Evolutionary conservation across 2,797 vertebrate species (phyloP).

Genomic region (Hybognathus amarus): DNA sequence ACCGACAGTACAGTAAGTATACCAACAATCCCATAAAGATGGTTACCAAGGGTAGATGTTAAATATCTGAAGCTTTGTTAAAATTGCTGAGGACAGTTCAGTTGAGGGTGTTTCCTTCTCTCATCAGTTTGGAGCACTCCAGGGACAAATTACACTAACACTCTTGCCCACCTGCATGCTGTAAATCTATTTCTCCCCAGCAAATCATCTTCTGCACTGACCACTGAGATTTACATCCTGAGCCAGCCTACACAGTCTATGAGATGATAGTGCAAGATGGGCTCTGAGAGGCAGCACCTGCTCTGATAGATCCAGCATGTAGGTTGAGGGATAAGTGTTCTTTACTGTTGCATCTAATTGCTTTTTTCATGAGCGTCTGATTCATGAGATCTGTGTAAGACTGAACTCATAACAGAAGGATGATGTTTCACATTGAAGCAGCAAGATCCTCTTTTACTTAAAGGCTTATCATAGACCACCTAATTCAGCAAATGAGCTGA

Average conservation of each 20-base stretch:
- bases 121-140: slow-evolving; percentile 47
- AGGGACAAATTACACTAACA: slow-evolving; percentile 59
- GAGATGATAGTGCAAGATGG: slow-evolving; percentile 33
- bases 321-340: slow-evolving; percentile 28
- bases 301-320: slow-evolving; percentile 31
- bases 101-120: slow-evolving; percentile 33
- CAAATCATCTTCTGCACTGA: slow-evolving; percentile 48
- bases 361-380: slow-evolving; percentile 36
- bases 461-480: slow-evolving; percentile 1
- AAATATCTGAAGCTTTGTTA: slow-evolving; percentile 40
- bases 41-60: slow-evolving; percentile 1
- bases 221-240: slow-evolving; percentile 54
- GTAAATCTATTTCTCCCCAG: slow-evolving; percentile 58
- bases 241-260: slow-evolving; percentile 32
- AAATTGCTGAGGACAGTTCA: slow-evolving; percentile 40
- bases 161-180: slow-evolving; percentile 52
- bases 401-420: slow-evolving; percentile 66
- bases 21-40: not conserved
- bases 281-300: slow-evolving; percentile 31
- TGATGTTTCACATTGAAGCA: not conserved
- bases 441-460: not conserved
- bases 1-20: not conserved
- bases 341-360: slow-evolving; percentile 45
- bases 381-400: slow-evolving; percentile 52
- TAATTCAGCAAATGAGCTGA: not conserved